These are phyloP conservation scores for Paratilapia polleni DNA, from an alignment of 2,113 vertebrate species.

Conservation along the genomic window DNA sequence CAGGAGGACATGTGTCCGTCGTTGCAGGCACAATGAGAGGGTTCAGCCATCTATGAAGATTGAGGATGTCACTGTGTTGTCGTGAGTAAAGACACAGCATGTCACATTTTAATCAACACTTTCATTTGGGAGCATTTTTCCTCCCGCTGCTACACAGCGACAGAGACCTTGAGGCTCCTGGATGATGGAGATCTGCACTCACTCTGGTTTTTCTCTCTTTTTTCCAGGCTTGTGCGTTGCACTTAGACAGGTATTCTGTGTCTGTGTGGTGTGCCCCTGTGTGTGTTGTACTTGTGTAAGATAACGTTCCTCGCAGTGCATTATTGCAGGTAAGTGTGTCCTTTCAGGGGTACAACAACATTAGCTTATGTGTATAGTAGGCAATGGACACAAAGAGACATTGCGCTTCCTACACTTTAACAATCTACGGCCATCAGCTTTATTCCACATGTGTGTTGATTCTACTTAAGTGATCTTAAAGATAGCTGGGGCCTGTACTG, in stretches of 20 bases:
- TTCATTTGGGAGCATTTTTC: conserved; percentile 74
- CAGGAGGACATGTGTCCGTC: conserved; percentile 53
- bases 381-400: neutral
- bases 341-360: neutral
- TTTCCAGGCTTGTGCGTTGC: neutral
- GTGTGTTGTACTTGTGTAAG: conserved; percentile 10
- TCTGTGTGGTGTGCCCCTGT: conserved; percentile 11
- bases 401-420: neutral
- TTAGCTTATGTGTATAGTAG: neutral
- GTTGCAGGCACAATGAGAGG: conserved; percentile 39
- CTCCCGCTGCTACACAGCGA: conserved; percentile 56
- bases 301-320: neutral
- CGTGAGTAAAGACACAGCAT: conserved; percentile 60
- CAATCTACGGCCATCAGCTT: neutral
- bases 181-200: conserved; percentile 72
- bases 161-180: conserved; percentile 74
- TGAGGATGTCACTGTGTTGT: conserved; percentile 59
- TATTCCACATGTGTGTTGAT: neutral
- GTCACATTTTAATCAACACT: conserved; percentile 80
- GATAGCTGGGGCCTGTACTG: too few relatives aligned
- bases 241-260: neutral
- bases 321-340: conserved; percentile 1
- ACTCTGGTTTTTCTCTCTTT: neutral
- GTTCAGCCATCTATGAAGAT: conserved; percentile 63
- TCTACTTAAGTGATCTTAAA: neutral